A percentile compares a stretch with the other conserved stretches of the same genome.
Conservation (phyloP, 2,888 invertebrate species). For the Drosophila borborema region DNA sequence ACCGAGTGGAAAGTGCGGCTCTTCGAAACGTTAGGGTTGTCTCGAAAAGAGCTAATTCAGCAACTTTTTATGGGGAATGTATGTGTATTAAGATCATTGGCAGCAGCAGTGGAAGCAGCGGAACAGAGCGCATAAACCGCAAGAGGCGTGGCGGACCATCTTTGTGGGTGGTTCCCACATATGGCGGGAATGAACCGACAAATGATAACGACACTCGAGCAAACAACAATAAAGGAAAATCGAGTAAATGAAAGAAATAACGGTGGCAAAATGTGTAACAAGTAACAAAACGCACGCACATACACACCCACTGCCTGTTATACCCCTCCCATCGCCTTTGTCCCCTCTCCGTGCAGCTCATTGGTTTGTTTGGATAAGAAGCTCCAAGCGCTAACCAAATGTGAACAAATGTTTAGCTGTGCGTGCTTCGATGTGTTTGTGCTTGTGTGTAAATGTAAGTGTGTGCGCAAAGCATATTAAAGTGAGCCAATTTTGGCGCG, state of each 20-base stretch:
- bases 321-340: not conserved
- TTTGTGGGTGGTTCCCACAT: constrained; percentile 49
- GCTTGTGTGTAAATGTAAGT: constrained; percentile 24
- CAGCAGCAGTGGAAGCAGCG: constrained; percentile 38
- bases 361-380: constrained; percentile 5
- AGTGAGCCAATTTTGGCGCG: constrained; percentile 66
- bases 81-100: constrained; percentile 19
- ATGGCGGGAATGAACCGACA: constrained; percentile 71
- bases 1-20: constrained; percentile 14
- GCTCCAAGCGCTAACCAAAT: constrained; percentile 32
- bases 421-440: constrained; percentile 23
- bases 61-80: constrained; percentile 28
- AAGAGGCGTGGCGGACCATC: constrained; percentile 1
- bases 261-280: constrained; percentile 72
- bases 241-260: constrained; percentile 78
- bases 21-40: constrained; percentile 4
- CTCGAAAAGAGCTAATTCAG: constrained; percentile 44
- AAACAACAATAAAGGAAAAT: constrained; percentile 80
- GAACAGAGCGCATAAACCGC: constrained; percentile 48
- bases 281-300: constrained; percentile 58
- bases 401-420: constrained; percentile 51
- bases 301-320: constrained; percentile 4
- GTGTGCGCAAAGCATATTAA: constrained; percentile 60
- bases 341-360: not conserved
- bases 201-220: constrained; percentile 80